Base-by-base conservation (phyloP, 37 sponge, comb jelly and placozoan genomes). In the Bolinopsis microptera region DNA sequence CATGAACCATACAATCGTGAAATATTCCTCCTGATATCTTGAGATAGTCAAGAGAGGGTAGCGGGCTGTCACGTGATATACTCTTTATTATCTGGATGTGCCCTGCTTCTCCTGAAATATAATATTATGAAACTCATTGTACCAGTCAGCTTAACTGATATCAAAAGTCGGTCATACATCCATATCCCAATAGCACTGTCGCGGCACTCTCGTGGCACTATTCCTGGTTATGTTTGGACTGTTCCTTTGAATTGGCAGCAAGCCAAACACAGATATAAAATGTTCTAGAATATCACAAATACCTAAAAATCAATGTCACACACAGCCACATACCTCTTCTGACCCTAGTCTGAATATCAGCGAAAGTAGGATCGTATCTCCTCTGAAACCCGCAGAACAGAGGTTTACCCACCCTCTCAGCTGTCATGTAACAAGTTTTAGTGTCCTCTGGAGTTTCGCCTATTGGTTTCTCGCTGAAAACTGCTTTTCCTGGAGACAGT, bases 391-490 rank as follows among this genome's bases (percentile, higher is more conserved):
- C 97, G 93, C 97, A 95, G 67, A 93, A 95, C 32, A 97, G 95
- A 18, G 96, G 95, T 0, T 22, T 25, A 0, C 70, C 76, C 25
- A 35, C 83, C 31, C 40, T 67, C 83, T 93, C 93, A 9, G 97
- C 93, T 23, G 69, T n/a, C 36, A 94, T 75, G 76, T 96, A 97
- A 94, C 94, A 94, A 16, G 28, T 39, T 13, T 25, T 69, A 23
- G 94, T 92, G 35, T 38, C 92, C 0, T 39, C 93, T 0, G 93
- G 35, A 69, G 90, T 69, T 3, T 35, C 92, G 24, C 96, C 96
- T 0, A 97, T 82, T 9, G 97, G 97, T 68, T 97, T 97, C 76
- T 97, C 97, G 74, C 97, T 95, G 69, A 97, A 97, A 0, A 97
- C 97, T 1, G 95, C 96, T 76, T 94, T 95, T 8, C 93, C 93